Percentiles rank a stretch among this genome's conserved stretches.
phyloP scores from a whole-genome alignment of 2,113 vertebrate genomes.

The Loxodonta africana region DNA sequence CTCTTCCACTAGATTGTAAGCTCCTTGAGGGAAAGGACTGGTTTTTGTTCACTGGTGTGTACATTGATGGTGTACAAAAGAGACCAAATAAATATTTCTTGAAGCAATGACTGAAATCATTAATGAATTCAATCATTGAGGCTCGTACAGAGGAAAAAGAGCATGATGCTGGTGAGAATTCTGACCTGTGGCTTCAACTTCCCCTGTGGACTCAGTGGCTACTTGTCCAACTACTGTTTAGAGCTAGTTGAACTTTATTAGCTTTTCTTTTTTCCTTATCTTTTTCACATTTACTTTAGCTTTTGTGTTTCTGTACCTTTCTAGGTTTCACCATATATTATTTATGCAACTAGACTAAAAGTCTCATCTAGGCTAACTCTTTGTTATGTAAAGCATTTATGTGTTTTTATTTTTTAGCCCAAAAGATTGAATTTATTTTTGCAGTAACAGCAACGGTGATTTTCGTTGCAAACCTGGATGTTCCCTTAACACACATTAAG shows the following conservation, averaged over 20 bases:
- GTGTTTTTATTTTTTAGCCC: conserved; percentile 9
- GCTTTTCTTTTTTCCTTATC: not conserved
- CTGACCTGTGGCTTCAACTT: not conserved
- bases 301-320: not conserved
- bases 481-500: conserved; percentile 56
- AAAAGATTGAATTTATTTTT: conserved; percentile 44
- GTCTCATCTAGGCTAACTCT: not conserved
- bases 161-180: not conserved
- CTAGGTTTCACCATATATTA: not conserved
- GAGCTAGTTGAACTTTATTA: not conserved
- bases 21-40: not conserved
- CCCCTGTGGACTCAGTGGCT: not conserved
- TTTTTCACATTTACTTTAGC: not conserved
- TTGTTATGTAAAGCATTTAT: not conserved
- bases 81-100: not conserved
- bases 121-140: not conserved
- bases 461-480: conserved; percentile 32
- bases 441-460: not conserved
- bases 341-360: not conserved
- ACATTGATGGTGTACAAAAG: not conserved
- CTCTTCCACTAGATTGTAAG: not conserved
- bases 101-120: not conserved
- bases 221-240: not conserved
- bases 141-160: not conserved
- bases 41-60: not conserved